Base-by-base conservation (phyloP, 1,140 invertebrate genomes). In the Zaprionus inermis region DNA sequence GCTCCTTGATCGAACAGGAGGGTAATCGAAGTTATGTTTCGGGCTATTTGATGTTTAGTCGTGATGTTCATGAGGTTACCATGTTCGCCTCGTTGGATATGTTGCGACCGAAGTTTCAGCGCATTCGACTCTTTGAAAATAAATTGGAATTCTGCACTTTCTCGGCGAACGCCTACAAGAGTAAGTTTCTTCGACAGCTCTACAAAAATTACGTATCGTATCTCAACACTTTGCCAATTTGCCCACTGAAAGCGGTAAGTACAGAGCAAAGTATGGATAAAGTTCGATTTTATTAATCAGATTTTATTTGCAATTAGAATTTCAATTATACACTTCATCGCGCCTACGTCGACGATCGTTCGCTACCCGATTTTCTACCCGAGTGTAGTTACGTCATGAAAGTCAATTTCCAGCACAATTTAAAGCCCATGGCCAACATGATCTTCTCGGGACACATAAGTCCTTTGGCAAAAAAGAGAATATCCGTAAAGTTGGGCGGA, bases 21-120 rank as follows among this genome's bases (percentile, higher is more conserved):
- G 54, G 46, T 1, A 88, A 86, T 60, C 72, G 82, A 1, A 86
- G 82, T 14, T 86, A 82, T 32, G 22, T 86, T 0, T 88, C 83
- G 0, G 82, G 82, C 0, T 69, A 86, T 16, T 61, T 86, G 20
- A 4, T 68, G 3, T 20, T 88, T 3, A 71, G 16, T 49, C 49
- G 64, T 12, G 7, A 67, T 1, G 0, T 88, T 0, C 70, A 70
- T 32, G 72, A 86, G 1, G 24, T 86, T 5, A 52, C 18, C 18
- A 10, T 86, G 12, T 3, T 46, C 1, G 55, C 68, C 1, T 55
- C 76, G 0, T 46, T 86, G 68, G 76, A 86, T 34, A 73, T 86
- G 3, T 34, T 51, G 14, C 61, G 82, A 2, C 44, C 72, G 0
- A 54, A 59, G 2, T 20, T 57, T 2, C 76, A 68, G 12, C 56